Base-by-base conservation (phyloP, 2,113 vertebrate genomes). In the Pomatorhinus ruficollis region DNA sequence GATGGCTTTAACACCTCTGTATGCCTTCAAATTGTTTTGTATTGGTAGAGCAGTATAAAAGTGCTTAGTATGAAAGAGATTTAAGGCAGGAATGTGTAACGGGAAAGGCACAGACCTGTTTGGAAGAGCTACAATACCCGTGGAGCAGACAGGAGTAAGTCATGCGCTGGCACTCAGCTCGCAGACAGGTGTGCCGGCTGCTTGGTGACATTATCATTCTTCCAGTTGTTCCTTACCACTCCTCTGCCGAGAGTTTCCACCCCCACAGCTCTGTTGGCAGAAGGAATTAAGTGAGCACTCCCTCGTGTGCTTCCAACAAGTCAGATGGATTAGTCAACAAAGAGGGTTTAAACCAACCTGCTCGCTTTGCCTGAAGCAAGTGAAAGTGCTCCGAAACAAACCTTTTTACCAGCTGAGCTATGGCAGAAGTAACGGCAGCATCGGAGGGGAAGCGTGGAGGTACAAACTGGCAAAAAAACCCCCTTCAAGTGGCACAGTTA, bases 291-390 rank as follows among this genome's bases (percentile, higher is more conserved):
- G 45, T 3, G 47, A 93, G 88, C 4, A 0, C 40, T 96, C 87
- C 78, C 90, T 93, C 7, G 6, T 15, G 54, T 61, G 85, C 82
- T 83, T 88, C 75, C 92, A 90, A 64, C 70, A 85, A 95, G 72
- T 66, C 71, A 87, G 81, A 95, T n/a, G 86, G 90, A 97, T 97
- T 83, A 90, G 90, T 83, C 85, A 92, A 85, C 14, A 40, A 91
- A 59, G 60, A 83, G 15, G 27, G 72, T 81, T 93, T 95, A 95
- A 96, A 89, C 64, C 49, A 92, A 91, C 80, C 91, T 94, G 91
- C 76, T 92, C 11, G 0, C 56, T 95, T 92, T 68, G 95, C 94
- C 95, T 83, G 91, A 47, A 84, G 96, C 76, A 63, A 92, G 83
- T 16, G 35, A 71, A 92, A 87, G 52, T 7, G 17, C 80, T 95